phyloP scores from a whole-genome alignment of 2,888 invertebrate species.

The Stenodema calcarata region DNA sequence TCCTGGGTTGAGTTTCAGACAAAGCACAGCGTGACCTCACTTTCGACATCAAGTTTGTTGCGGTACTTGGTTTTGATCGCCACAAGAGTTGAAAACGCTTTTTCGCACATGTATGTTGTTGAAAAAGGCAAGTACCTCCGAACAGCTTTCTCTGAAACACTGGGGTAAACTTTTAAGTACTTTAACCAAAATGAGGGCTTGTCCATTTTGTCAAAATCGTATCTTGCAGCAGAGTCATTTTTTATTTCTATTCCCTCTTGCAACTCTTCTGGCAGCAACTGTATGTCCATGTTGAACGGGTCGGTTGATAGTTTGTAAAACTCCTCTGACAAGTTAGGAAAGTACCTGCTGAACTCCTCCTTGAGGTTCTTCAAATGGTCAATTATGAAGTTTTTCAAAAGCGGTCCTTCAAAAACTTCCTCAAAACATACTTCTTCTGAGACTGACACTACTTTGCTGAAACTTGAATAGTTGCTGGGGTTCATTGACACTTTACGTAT shows the following conservation, averaged over 20 bases:
- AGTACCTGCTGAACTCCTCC: not conserved
- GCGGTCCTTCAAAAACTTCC: not conserved
- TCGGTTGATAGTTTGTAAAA: not conserved
- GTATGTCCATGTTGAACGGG: not conserved
- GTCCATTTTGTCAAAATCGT: not conserved
- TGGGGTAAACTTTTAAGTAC: not conserved
- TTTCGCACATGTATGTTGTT: slow-evolving; percentile 1
- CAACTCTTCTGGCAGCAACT: not conserved
- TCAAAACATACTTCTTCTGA: not conserved
- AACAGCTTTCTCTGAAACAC: not conserved
- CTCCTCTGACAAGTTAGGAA: not conserved
- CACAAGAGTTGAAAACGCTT: not conserved
- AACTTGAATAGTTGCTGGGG: not conserved
- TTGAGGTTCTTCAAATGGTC: not conserved
- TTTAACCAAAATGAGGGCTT: not conserved
- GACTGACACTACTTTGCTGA: not conserved
- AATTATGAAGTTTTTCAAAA: not conserved
- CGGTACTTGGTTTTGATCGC: not conserved
- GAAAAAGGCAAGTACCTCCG: slow-evolving; percentile 1
- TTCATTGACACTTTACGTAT: not conserved
- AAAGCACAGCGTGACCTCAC: too few relatives aligned
- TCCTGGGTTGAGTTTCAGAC: too few relatives aligned
- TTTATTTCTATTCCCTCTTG: not conserved
- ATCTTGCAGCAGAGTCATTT: not conserved
- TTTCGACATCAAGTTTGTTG: too few relatives aligned